Conservation (phyloP, 2,888 invertebrate species). For the Heliconius charithonia region DNA sequence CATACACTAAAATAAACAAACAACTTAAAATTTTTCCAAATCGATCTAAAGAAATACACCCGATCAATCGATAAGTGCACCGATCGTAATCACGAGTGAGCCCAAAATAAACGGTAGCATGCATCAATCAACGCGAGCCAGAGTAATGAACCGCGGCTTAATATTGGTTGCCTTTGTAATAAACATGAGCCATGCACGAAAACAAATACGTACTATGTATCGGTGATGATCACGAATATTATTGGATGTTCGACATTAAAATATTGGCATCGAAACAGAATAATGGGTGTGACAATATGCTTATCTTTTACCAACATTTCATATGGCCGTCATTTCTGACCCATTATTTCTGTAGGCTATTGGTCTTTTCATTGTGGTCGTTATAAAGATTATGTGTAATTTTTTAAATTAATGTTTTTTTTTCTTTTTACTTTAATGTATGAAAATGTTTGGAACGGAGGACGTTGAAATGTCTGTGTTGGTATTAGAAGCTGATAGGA, state of each 20-base stretch:
- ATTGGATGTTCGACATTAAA: conserved; percentile 18
- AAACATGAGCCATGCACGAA: conserved; percentile 35
- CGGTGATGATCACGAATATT: conserved; percentile 23
- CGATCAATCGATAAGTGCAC: conserved; percentile 36
- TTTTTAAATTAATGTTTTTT: too few species aligned
- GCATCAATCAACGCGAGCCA: conserved; percentile 47
- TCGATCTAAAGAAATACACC: conserved; percentile 19
- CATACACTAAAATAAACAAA: background rate
- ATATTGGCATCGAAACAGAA: conserved; percentile 17
- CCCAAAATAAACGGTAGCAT: conserved; percentile 46
- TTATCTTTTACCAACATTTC: conserved; percentile 15
- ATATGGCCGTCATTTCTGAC: background rate
- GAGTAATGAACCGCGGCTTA: conserved; percentile 44
- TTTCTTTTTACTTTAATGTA: too few species aligned
- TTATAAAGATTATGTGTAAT: background rate
- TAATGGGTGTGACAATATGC: conserved; percentile 7
- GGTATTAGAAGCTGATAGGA: too few species aligned
- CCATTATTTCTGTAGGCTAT: too few species aligned
- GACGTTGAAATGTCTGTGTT: too few species aligned
- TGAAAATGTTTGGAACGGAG: too few species aligned
- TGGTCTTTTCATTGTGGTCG: background rate
- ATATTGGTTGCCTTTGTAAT: conserved; percentile 45
- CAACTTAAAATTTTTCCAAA: conserved; percentile 1
- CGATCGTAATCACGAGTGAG: conserved; percentile 18
- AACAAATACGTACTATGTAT: conserved; percentile 36